These are phyloP conservation scores for Troilus luridus DNA, from an alignment of 2,888 invertebrate genomes.

Conservation along the genomic window DNA sequence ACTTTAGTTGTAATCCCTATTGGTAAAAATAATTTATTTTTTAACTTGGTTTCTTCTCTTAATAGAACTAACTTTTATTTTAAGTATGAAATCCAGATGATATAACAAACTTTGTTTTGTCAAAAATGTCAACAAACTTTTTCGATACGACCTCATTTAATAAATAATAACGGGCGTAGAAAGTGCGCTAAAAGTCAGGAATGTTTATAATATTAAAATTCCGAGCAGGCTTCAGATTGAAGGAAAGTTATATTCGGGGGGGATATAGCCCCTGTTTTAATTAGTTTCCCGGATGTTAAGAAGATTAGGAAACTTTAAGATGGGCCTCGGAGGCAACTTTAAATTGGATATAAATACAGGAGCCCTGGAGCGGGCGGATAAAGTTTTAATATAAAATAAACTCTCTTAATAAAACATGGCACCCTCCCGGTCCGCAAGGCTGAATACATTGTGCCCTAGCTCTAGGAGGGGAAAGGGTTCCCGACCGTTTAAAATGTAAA, in stretches of 20 bases:
- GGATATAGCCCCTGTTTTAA: constrained; percentile 57
- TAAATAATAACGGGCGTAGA: background rate
- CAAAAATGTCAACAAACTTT: background rate
- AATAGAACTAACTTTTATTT: no score
- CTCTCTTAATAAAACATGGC: constrained; percentile 56
- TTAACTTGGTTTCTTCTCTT: no score
- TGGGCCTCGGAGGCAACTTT: constrained; percentile 54
- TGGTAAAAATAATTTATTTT: no score
- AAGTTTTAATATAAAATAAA: constrained; percentile 59
- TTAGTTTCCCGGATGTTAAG: constrained; percentile 56
- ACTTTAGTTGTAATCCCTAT: no score
- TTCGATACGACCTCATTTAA: background rate
- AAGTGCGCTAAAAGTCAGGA: background rate
- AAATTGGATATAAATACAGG: constrained; percentile 59
- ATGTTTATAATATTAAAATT: constrained; percentile 42
- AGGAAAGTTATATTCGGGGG: constrained; percentile 48
- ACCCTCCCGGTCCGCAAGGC: background rate
- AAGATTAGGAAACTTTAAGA: constrained; percentile 58
- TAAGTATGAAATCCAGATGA: no score
- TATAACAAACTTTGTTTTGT: no score
- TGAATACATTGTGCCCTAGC: constrained; percentile 35
- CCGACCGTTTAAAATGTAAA: constrained; percentile 52
- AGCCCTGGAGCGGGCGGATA: constrained; percentile 39
- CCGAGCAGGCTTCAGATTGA: constrained; percentile 39
- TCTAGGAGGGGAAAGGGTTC: constrained; percentile 21